Conservation (phyloP, 2,113 vertebrate species). For the Craseonycteris thonglongyai region DNA sequence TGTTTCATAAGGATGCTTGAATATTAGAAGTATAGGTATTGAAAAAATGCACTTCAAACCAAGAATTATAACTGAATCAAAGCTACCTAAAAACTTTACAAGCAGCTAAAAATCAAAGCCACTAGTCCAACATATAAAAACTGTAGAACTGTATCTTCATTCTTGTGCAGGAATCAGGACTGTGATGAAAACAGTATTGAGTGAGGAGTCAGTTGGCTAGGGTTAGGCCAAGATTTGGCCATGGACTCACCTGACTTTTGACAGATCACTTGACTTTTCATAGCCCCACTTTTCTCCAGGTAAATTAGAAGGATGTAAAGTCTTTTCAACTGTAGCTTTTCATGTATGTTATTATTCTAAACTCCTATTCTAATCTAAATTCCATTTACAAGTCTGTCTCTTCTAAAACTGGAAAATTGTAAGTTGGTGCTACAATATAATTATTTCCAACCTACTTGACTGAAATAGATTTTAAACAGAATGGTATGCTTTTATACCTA, state of each 20-base stretch:
- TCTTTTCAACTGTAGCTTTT: slow-evolving; percentile 6
- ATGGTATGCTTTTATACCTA: too few species aligned
- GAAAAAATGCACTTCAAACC: slow-evolving; percentile 77
- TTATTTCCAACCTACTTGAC: slow-evolving; percentile 34
- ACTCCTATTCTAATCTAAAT: slow-evolving; percentile 61
- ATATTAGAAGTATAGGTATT: slow-evolving; percentile 78
- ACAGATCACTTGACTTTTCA: not conserved
- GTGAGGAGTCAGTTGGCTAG: not conserved
- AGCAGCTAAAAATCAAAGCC: slow-evolving; percentile 76
- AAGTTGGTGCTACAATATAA: not conserved
- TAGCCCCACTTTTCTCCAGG: not conserved
- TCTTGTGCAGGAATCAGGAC: not conserved
- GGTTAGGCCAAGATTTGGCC: not conserved
- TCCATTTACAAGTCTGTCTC: slow-evolving; percentile 29
- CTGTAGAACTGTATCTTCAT: not conserved
- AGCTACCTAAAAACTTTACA: slow-evolving; percentile 66
- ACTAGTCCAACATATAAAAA: slow-evolving; percentile 62
- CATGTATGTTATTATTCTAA: slow-evolving; percentile 77
- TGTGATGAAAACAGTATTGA: not conserved
- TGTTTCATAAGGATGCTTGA: slow-evolving; percentile 66
- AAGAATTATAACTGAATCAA: slow-evolving; percentile 73
- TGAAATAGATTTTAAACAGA: slow-evolving; percentile 46
- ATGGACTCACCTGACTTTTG: not conserved
- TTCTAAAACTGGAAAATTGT: slow-evolving; percentile 63
- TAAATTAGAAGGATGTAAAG: slow-evolving; percentile 8